Evolutionary conservation across 2,113 vertebrate species (phyloP), one percentile per base, ranked within the genome.

Genomic region (Onychorhynchus coronatus): DNA sequence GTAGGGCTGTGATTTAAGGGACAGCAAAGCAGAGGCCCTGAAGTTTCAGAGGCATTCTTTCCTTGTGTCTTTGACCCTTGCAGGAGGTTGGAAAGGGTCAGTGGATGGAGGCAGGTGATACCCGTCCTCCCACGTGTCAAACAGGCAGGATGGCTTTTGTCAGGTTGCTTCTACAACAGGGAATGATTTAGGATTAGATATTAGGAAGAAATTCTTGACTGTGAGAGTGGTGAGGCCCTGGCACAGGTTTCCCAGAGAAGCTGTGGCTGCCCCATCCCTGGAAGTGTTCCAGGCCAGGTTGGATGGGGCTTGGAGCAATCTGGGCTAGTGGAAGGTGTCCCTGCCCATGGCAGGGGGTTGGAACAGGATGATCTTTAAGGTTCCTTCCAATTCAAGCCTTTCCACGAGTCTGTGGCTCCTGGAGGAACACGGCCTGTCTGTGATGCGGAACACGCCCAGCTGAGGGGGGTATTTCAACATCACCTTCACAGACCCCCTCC

Each of bases 161-260:
- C 27, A 55, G 27, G 9, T 49, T 55, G 30, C 11, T 91, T 47
- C 30, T 75, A 5, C 14, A 28, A 42, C 0, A 4, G 22, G n/a
- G 33, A 68, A 20, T 12, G 1, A 20, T 71, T 63, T 37, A 71
- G 42, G 16, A 56, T 37, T 37, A 28, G 31, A 56, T 77, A 50
- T 77, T 37, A 24, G 27, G 56, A 50, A 37, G 33, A 46, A 82
- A 46, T 53, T n/a, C 16, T 17, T 56, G 31, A 8, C 42, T 37
- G 9, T 13, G 25, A 84, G 18, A 4, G 22, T 28, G 25, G 22
- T 0, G 2, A 49, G 11, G 11, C 24, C 11, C 13, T 22, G 62
- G 70, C 12, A 39, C 11, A 47, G 16, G 20, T 2, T 76, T 9
- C 3, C 11, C 14, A 3, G 62, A 68, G 55, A 13, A 41, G 14